Base-by-base conservation (phyloP, 2,797 vertebrate species). In the Premnoplex brunnescens region DNA sequence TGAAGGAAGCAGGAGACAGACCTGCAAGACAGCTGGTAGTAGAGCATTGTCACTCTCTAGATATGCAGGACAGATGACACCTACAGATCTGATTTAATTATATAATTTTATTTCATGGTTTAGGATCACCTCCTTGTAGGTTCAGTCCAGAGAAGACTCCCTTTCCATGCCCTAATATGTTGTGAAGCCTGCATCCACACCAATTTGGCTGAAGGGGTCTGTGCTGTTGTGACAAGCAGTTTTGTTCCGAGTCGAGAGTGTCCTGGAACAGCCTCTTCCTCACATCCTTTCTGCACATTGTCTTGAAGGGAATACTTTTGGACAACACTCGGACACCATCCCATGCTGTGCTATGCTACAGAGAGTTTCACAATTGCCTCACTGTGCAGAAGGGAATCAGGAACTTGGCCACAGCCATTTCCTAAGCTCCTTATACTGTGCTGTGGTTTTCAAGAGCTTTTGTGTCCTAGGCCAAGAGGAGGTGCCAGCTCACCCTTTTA, bases 381-480 rank as follows among this genome's bases (percentile, higher is more conserved):
- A 87, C 80, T 94, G 86, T 89, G 67, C 63, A 87, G 84, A 92
- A 93, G 58, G 75, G 78, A 92, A 83, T 26, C 0, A 1, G 91
- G 72, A 94, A 72, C 63, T 85, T 75, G 72, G 60, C 92, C 84
- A 68, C 5, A 4, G 20, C 67, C 34, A 8, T 91, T 92, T 94
- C 86, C 81, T 89, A 80, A 96, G 55, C 23, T 92, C 26, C 89
- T 79, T 91, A 81, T n/a, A 12, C 46, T 60, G 52, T 58, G 27
- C 76, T 84, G 60, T 64, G 72, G 39, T 87, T 92, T 95, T 68
- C 79, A 91, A 89, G 79, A 91, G 68, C 46, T 93, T 89, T 93
- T 84, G 37, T 85, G 54, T 90, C 36, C 41, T 59, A 36, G 56
- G 43, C 41, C 52, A 89, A 77, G 17, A 1, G 0, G 81, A 92